These are phyloP conservation scores for Acanthurus leucopareius DNA, from an alignment of 2,797 vertebrate species.

Conservation along the genomic window DNA sequence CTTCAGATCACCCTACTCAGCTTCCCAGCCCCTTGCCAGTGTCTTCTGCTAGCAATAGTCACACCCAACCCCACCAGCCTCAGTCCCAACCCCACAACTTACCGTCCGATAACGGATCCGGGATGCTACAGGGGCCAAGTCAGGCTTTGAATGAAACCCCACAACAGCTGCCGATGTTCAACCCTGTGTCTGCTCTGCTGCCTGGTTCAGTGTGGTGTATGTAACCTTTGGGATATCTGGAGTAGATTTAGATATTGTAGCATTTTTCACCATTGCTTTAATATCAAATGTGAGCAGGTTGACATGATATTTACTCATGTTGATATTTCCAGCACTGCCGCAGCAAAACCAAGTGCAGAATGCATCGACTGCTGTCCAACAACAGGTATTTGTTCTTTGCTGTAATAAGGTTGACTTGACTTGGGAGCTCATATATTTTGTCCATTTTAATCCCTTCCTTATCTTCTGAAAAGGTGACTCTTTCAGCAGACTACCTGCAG, in stretches of 20 bases:
- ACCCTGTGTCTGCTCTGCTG: slow-evolving; percentile 10
- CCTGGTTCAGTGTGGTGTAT: slow-evolving; percentile 57
- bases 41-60: slow-evolving; percentile 43
- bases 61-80: slow-evolving; percentile 29
- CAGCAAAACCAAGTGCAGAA: slow-evolving; percentile 63
- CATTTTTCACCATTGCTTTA: background rate
- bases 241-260: slow-evolving; percentile 1
- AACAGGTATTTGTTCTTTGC: slow-evolving; percentile 68
- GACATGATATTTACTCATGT: background rate
- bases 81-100: slow-evolving; percentile 31
- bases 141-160: slow-evolving; percentile 19
- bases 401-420: background rate
- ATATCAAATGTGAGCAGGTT: background rate
- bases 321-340: slow-evolving; percentile 49
- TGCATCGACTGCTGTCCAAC: slow-evolving; percentile 51
- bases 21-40: slow-evolving; percentile 3
- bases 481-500: slow-evolving; percentile 75
- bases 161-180: slow-evolving; percentile 34
- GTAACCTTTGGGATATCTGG: slow-evolving; percentile 41
- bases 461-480: slow-evolving; percentile 56
- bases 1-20: slow-evolving; percentile 25
- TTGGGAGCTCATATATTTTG: background rate
- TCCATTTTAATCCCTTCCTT: background rate
- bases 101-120: slow-evolving; percentile 19
- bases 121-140: slow-evolving; percentile 12